These are phyloP conservation scores for Cichladusa arquata DNA, from an alignment of 2,113 vertebrate species.

Conservation along the genomic window DNA sequence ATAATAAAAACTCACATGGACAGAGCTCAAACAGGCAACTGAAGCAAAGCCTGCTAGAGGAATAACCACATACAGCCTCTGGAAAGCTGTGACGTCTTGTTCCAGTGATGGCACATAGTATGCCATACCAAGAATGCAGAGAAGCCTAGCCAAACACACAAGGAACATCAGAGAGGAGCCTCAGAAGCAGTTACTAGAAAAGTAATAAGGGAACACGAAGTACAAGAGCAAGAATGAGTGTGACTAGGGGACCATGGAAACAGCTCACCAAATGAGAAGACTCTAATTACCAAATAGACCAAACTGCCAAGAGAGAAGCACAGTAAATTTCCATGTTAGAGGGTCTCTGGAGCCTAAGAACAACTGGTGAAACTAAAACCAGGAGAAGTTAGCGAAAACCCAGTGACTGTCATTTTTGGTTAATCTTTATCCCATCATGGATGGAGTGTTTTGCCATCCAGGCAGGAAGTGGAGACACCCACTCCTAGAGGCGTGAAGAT, in stretches of 20 bases:
- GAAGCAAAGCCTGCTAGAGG: neutral
- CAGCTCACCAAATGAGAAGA: neutral
- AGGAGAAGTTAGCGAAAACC: neutral
- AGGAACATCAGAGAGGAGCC: neutral
- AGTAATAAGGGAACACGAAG: conserved; percentile 10
- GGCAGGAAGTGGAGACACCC: conserved; percentile 10
- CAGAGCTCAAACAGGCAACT: neutral
- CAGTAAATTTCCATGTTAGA: neutral
- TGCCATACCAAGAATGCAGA: neutral
- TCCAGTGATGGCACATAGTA: neutral
- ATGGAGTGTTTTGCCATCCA: neutral
- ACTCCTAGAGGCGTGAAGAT: neutral
- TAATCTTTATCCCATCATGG: neutral
- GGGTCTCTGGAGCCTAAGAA: neutral
- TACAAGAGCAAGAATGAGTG: neutral
- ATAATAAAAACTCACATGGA: neutral
- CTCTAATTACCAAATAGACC: neutral
- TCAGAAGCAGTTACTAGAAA: conserved; percentile 1
- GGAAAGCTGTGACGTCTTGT: neutral
- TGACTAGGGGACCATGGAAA: neutral
- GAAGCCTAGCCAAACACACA: conserved; percentile 45
- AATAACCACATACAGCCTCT: neutral
- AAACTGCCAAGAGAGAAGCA: neutral
- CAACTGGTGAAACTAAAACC: neutral
- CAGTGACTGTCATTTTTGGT: neutral